Evolutionary conservation across 2,797 vertebrate species (phyloP).

Genomic region (Malacoctenus gilli): DNA sequence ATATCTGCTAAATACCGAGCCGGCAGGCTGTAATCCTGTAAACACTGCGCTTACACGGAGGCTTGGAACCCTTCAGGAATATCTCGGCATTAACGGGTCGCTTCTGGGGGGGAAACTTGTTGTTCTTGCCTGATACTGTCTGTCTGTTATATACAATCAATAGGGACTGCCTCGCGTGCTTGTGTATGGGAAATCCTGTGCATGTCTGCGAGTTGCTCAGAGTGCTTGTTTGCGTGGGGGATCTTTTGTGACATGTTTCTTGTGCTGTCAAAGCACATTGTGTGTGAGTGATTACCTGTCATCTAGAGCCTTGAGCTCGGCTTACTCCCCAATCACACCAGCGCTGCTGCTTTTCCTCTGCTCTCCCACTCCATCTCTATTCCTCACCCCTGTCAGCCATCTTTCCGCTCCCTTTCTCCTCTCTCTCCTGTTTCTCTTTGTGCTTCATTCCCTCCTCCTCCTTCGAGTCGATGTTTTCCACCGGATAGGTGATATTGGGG

Average conservation of each 20-base stretch:
- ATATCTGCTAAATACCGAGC: constrained; percentile 57
- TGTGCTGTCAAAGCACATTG: constrained; percentile 74
- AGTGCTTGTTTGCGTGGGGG: constrained; percentile 66
- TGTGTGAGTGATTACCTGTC: constrained; percentile 77
- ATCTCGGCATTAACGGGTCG: constrained; percentile 40
- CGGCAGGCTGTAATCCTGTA: too few relatives aligned
- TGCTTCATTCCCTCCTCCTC: constrained; percentile 21
- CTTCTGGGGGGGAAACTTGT: constrained; percentile 42
- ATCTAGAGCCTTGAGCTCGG: constrained; percentile 62
- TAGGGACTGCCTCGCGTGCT: constrained; percentile 25
- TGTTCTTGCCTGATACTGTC: constrained; percentile 28
- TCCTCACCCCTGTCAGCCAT: constrained; percentile 34
- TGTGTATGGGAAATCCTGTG: constrained; percentile 39
- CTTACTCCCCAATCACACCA: constrained; percentile 52
- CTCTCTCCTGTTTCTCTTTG: not conserved
- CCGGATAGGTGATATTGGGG: constrained; percentile 32
- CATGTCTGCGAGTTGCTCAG: constrained; percentile 44
- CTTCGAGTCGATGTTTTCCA: not conserved
- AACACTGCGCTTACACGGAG: too few relatives aligned
- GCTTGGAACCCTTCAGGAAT: constrained; percentile 40
- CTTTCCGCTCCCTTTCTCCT: constrained; percentile 3
- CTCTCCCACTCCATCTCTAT: constrained; percentile 35
- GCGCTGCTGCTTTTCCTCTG: constrained; percentile 31
- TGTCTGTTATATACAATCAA: constrained; percentile 40
- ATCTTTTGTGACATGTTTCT: constrained; percentile 69